phyloP scores from a whole-genome alignment of 2,797 vertebrate genomes.

The Micropoecilia bifurca region DNA sequence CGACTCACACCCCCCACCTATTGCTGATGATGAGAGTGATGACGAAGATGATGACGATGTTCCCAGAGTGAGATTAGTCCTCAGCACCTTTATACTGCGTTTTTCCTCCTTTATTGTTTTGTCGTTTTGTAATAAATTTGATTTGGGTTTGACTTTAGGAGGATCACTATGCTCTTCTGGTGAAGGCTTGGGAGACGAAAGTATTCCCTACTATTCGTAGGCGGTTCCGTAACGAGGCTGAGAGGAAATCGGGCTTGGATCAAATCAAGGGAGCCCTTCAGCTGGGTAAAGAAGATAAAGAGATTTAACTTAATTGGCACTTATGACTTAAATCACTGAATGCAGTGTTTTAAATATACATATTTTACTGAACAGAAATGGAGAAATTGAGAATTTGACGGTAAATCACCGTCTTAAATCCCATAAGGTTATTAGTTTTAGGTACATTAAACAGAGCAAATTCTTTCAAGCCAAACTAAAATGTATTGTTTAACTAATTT shows the following conservation, averaged over 20 bases:
- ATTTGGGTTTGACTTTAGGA: constrained; percentile 81
- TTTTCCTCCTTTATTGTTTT: neutral
- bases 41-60: constrained; percentile 96
- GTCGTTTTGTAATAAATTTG: constrained; percentile 3
- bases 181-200: constrained; percentile 99
- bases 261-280: constrained; percentile 98
- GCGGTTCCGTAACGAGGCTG: constrained; percentile 98
- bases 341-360: neutral
- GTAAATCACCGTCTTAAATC: neutral
- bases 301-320: neutral
- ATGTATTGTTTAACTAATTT: neutral
- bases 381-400: neutral
- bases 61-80: constrained; percentile 84
- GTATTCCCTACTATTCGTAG: constrained; percentile 98
- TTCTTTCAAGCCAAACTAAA: neutral
- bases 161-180: constrained; percentile 96
- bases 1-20: constrained; percentile 91
- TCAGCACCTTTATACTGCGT: neutral
- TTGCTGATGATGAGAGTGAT: constrained; percentile 96
- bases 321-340: neutral
- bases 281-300: constrained; percentile 83
- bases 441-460: neutral
- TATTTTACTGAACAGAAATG: neutral
- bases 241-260: constrained; percentile 96
- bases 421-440: neutral